A percentile compares a stretch with the other conserved stretches of the same genome.
phyloP scores from a whole-genome alignment of 2,888 invertebrate genomes.

The Odontomyia ornata region DNA sequence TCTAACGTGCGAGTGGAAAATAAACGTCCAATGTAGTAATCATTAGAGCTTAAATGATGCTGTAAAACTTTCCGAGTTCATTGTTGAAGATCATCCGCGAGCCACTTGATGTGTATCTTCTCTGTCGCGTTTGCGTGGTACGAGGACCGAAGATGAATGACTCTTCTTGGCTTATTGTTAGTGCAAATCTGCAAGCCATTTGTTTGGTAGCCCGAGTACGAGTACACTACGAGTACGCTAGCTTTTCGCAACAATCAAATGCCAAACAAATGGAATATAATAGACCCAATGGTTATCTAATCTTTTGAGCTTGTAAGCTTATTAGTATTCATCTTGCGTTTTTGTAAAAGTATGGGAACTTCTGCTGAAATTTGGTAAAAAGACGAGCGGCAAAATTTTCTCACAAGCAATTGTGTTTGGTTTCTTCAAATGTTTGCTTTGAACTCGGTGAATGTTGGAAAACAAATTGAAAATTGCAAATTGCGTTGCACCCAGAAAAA shows the following conservation, averaged over 20 bases:
- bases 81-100: constrained; percentile 15
- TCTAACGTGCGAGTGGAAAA: neutral
- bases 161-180: neutral
- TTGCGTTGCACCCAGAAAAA: no score
- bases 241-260: neutral
- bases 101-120: neutral
- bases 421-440: neutral
- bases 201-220: neutral
- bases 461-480: no score
- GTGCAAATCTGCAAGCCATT: neutral
- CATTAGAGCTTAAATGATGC: neutral
- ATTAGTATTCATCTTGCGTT: constrained; percentile 9
- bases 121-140: neutral
- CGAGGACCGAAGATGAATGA: neutral
- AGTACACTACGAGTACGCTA: neutral
- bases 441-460: no score
- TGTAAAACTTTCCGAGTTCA: constrained; percentile 12
- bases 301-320: neutral
- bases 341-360: neutral
- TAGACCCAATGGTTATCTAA: constrained; percentile 6
- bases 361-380: neutral
- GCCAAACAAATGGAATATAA: constrained; percentile 15
- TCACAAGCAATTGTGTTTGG: neutral
- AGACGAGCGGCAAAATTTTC: neutral
- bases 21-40: no score